Base-by-base conservation (phyloP, 2,113 vertebrate species). In the Microcebus ravelobensis region DNA sequence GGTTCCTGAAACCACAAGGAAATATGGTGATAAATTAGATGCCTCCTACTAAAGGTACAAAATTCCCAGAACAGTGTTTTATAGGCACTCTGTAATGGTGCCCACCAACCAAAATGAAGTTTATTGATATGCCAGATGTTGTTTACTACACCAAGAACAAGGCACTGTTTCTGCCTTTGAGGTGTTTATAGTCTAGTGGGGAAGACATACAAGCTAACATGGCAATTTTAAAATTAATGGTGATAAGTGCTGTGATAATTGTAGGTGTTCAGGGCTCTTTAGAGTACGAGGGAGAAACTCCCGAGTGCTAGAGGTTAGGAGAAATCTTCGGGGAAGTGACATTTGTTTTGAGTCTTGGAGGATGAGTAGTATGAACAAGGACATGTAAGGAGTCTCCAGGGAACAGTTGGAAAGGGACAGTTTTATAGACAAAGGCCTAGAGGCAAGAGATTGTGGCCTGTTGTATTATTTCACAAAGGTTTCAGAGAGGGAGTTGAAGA, bases 1-100 rank as follows among this genome's bases (percentile, higher is more conserved):
- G 52, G 77, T 79, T 90, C 31, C 48, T 77, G 18, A 94, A 96
- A 79, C 61, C 48, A 29, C 9, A 67, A 80, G 52, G 91, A 95
- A 94, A 52, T 48, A 61, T 31, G 25, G 57, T 39, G 8, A 14
- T 86, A 68, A 85, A 74, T 55, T 55, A 67, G 10, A 36, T 52
- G 14, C 79, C 31, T 95, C 11, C 23, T 81, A 39, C 14, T 85
- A 29, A 95, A 95, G 77, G 70, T 77, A 70, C 50, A 95, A 0
- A 74, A 27, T 80, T 95, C 42, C 36, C 83, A 77, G 50, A 93
- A n/a, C 23, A 55, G 4, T 27, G 12, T 94, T 91, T 50, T 50
- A 45, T 21, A 68, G 57, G 50, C 68, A 55, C 3, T 68, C 39
- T 68, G 21, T 48, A 36, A 29, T 45, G 50, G 36, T 63, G 45